Percentiles rank a stretch among this genome's conserved stretches.
Evolutionary conservation across 2,888 invertebrate genomes (phyloP).

Genomic region (Eurois occulta): DNA sequence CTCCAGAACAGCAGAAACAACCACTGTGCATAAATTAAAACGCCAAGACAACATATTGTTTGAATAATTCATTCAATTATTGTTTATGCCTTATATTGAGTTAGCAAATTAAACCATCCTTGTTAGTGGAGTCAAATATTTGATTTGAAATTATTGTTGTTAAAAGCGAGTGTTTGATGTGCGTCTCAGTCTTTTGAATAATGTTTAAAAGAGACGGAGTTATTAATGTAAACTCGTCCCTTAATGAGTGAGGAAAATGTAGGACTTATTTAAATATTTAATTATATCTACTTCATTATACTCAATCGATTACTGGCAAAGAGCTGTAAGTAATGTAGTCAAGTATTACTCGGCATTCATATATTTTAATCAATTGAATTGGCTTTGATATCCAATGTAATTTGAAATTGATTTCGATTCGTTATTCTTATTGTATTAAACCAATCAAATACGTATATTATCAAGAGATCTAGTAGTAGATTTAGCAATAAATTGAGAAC

Average conservation of each 20-base stretch:
- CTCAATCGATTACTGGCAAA: not conserved
- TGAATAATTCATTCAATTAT: slow-evolving; percentile 52
- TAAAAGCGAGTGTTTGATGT: slow-evolving; percentile 30
- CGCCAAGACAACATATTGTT: slow-evolving; percentile 48
- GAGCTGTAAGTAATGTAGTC: not conserved
- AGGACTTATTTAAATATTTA: not conserved
- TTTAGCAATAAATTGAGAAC: not conserved
- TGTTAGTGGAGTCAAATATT: slow-evolving; percentile 63
- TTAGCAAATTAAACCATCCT: slow-evolving; percentile 60
- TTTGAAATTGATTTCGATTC: not conserved
- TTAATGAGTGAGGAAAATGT: slow-evolving; percentile 4
- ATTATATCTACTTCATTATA: not conserved
- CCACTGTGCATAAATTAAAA: slow-evolving; percentile 64
- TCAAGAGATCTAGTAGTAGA: not conserved
- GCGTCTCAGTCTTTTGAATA: not conserved
- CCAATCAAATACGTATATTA: too few relatives aligned
- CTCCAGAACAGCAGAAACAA: slow-evolving; percentile 43
- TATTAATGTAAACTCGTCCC: not conserved
- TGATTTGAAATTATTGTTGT: slow-evolving; percentile 53
- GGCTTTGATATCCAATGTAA: not conserved
- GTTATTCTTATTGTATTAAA: not conserved
- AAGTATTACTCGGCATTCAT: not conserved
- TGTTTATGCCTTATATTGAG: slow-evolving; percentile 61
- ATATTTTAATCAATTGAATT: not conserved
- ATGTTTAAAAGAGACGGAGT: slow-evolving; percentile 14